Percentiles rank a stretch among this genome's conserved stretches.
These are phyloP conservation scores for Florisuga fusca DNA, from an alignment of 2,797 vertebrate species.

Conservation along the genomic window DNA sequence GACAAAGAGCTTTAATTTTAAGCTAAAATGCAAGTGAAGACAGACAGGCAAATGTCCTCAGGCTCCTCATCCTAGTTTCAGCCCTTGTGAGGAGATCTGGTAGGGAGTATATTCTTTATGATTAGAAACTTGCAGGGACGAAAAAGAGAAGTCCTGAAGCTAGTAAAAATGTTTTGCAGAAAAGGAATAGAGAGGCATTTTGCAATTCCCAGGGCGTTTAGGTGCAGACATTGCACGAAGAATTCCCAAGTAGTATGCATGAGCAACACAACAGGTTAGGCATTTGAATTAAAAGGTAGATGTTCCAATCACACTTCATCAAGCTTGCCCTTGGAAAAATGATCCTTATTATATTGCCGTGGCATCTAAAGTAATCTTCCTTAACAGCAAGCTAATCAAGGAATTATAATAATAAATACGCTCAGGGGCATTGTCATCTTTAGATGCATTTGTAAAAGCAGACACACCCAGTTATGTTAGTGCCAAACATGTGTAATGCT, in stretches of 20 bases:
- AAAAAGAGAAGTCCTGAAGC: constrained; percentile 59
- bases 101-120: constrained; percentile 33
- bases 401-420: constrained; percentile 36
- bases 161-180: constrained; percentile 51
- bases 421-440: neutral
- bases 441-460: neutral
- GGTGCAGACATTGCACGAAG: neutral
- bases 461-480: neutral
- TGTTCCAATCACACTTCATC: neutral
- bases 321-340: neutral
- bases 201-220: constrained; percentile 50
- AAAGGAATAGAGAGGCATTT: constrained; percentile 30
- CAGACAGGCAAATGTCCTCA: constrained; percentile 48
- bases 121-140: constrained; percentile 43
- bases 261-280: constrained; percentile 33
- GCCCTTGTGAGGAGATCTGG: constrained; percentile 29
- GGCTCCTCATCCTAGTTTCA: constrained; percentile 49
- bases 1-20: constrained; percentile 67
- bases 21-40: constrained; percentile 46
- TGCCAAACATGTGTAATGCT: constrained; percentile 21
- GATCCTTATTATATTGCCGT: neutral
- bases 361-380: neutral
- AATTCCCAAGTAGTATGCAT: constrained; percentile 38
- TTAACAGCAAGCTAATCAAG: constrained; percentile 32
- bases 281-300: constrained; percentile 39